Evolutionary conservation across 2,113 vertebrate genomes (phyloP).

Genomic region (Stictonetta naevosa): DNA sequence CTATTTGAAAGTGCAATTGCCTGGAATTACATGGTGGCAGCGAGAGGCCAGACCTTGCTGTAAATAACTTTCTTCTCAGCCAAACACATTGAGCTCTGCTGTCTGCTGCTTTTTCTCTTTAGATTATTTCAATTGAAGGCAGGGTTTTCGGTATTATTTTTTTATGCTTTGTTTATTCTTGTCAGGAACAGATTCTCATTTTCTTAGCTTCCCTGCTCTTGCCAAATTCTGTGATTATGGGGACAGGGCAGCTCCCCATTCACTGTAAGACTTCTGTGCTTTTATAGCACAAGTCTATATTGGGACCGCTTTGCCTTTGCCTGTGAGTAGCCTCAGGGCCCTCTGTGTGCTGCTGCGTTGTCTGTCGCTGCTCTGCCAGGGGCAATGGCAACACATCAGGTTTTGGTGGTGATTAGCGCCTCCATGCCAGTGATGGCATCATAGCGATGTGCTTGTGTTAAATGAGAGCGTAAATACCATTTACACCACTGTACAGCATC

Average conservation of each 20-base stretch:
- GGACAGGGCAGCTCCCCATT: not conserved
- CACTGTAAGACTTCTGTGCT: not conserved
- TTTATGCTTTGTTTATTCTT: slow-evolving; percentile 1
- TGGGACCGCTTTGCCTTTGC: not conserved
- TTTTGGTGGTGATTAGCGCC: not conserved
- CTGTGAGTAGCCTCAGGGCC: not conserved
- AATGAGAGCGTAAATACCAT: not conserved
- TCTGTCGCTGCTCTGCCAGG: not conserved
- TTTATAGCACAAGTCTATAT: not conserved
- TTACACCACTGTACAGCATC: not conserved
- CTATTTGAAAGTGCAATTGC: slow-evolving; percentile 82
- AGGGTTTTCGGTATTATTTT: not conserved
- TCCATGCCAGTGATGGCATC: not conserved
- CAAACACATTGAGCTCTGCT: not conserved
- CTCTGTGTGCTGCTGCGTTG: not conserved
- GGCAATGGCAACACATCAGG: fast-evolving
- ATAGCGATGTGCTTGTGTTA: not conserved
- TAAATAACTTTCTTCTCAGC: slow-evolving; percentile 77
- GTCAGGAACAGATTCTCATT: not conserved
- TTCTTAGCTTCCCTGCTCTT: not conserved
- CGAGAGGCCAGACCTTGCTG: slow-evolving; percentile 74
- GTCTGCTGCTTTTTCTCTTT: slow-evolving; percentile 8
- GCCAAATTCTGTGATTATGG: not conserved
- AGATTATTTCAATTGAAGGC: not conserved
- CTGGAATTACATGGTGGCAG: slow-evolving; percentile 80